Conservation (phyloP, 1,140 invertebrate genomes). For the Solenopsis invicta region DNA sequence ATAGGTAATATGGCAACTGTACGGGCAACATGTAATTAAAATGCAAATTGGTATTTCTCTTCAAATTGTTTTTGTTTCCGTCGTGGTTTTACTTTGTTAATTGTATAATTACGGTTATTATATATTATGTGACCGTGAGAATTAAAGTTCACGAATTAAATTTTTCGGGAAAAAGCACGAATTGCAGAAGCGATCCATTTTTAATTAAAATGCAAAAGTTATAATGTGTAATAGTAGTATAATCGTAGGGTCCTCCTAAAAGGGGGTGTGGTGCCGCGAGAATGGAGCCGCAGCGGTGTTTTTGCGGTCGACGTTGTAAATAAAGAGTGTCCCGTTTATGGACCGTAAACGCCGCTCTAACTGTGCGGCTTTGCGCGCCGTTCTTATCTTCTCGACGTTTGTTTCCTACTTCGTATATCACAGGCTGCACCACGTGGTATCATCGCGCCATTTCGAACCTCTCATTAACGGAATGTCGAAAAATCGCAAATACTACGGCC, state of each 20-base stretch:
- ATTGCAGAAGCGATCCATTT: slow-evolving; percentile 2
- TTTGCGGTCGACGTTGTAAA: slow-evolving; percentile 78
- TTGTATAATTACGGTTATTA: too few relatives aligned
- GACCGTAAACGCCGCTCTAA: slow-evolving; percentile 82
- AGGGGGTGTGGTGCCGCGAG: background rate
- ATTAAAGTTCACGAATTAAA: background rate
- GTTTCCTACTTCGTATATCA: slow-evolving; percentile 82
- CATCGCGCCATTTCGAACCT: slow-evolving; percentile 41
- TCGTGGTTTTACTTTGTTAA: background rate
- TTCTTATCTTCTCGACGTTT: slow-evolving; percentile 64
- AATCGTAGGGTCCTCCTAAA: slow-evolving; percentile 76
- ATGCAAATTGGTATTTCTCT: background rate
- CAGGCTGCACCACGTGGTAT: slow-evolving; percentile 36
- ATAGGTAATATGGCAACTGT: background rate
- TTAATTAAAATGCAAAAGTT: slow-evolving; percentile 76
- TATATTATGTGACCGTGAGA: background rate
- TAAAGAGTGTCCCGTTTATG: slow-evolving; percentile 82
- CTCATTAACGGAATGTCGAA: slow-evolving; percentile 64
- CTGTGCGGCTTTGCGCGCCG: slow-evolving; percentile 64
- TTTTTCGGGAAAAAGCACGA: background rate
- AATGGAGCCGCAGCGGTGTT: slow-evolving; percentile 51
- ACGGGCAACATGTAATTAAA: background rate
- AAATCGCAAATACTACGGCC: slow-evolving; percentile 37
- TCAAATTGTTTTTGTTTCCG: background rate
- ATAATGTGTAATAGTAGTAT: slow-evolving; percentile 81